Conservation (phyloP, 2,797 vertebrate species). For the Myotis myotis region DNA sequence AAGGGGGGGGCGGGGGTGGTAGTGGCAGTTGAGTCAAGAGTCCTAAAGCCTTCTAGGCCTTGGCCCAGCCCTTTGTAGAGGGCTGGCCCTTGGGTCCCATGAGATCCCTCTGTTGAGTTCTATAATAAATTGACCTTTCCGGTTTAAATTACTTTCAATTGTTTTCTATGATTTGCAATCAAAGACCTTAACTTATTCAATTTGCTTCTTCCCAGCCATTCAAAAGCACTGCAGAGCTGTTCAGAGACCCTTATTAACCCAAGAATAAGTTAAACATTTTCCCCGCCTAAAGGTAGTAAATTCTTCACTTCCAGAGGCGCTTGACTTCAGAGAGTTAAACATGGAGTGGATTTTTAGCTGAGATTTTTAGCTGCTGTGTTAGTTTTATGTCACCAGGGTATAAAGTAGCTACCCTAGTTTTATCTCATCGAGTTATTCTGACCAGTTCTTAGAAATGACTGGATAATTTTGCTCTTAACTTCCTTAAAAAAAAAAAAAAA, state of each 20-base stretch:
- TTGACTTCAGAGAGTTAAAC: neutral
- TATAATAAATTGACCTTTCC: neutral
- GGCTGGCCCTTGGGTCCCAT: neutral
- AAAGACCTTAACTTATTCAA: neutral
- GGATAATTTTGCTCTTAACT: slow-evolving; percentile 16
- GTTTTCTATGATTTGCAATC: neutral
- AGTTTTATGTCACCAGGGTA: neutral
- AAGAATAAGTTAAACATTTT: slow-evolving; percentile 28
- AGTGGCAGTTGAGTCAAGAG: neutral
- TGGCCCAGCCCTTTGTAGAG: neutral
- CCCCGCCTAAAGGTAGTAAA: neutral
- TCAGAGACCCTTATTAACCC: neutral
- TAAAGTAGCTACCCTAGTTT: neutral
- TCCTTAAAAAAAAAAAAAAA: neutral
- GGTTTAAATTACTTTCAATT: neutral
- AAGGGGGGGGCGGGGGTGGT: rapidly evolving
- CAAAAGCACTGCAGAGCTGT: neutral
- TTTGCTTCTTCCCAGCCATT: slow-evolving; percentile 35
- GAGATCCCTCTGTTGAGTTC: neutral
- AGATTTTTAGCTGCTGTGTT: neutral
- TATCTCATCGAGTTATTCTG: slow-evolving; percentile 18
- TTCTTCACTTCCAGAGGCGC: neutral
- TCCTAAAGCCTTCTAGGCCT: neutral
- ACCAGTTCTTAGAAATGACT: slow-evolving; percentile 33
- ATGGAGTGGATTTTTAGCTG: neutral